These are phyloP conservation scores for Conger conger DNA, from an alignment of 2,113 vertebrate genomes.

Conservation along the genomic window DNA sequence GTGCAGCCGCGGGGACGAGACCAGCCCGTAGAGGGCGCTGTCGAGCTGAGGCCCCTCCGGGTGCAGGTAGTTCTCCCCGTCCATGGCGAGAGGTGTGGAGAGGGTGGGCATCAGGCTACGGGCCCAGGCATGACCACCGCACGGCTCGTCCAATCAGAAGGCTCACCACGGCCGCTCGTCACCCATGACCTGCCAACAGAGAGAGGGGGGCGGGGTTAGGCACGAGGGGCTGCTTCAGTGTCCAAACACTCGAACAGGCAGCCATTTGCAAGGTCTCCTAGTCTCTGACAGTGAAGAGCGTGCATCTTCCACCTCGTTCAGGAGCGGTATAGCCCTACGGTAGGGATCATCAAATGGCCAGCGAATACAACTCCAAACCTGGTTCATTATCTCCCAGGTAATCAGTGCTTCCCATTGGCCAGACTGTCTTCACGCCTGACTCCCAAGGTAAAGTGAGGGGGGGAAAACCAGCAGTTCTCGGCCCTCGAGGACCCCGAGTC, in stretches of 20 bases:
- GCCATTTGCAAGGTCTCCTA: background rate
- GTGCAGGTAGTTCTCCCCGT: constrained; percentile 75
- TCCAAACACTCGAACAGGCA: no score
- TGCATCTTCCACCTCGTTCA: background rate
- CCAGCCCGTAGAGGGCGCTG: constrained; percentile 60
- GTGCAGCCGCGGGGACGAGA: constrained; percentile 41
- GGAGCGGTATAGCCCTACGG: no score
- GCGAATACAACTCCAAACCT: no score
- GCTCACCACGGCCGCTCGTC: constrained; percentile 47
- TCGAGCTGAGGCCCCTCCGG: constrained; percentile 70
- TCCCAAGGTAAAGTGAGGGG: no score
- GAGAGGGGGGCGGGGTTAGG: background rate
- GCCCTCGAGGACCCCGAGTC: no score
- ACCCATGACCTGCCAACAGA: constrained; percentile 64
- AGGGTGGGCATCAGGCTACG: constrained; percentile 71
- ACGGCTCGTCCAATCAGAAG: background rate
- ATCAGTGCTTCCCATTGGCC: no score
- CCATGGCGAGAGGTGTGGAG: constrained; percentile 71
- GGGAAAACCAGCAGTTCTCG: no score
- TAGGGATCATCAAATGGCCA: no score
- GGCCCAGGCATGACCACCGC: constrained; percentile 54
- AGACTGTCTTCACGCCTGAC: no score
- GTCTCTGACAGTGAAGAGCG: no score
- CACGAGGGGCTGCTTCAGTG: constrained; percentile 14
- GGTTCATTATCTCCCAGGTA: no score